Evolutionary conservation across 2,113 vertebrate genomes (phyloP), one percentile per base, ranked within the genome.

Genomic region (Nannospalax galili): DNA sequence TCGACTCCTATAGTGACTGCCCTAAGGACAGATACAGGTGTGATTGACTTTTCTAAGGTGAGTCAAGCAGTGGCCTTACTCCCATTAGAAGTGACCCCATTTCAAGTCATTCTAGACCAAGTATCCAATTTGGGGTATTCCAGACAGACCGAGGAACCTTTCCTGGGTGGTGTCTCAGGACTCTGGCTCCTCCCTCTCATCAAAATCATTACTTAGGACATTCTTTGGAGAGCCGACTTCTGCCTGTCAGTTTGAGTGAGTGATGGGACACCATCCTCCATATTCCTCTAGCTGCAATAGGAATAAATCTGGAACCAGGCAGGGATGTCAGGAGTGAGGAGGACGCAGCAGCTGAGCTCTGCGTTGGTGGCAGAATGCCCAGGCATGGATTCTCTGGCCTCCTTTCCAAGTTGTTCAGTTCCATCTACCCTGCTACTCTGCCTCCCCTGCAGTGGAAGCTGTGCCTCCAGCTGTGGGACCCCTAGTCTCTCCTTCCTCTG

Each of bases 321-420:
- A 22, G 74, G 58, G 80, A 91, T 12, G 64, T 69, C 5, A 4
- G 69, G 91, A 86, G 45, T 37, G 85, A 75, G 56, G 52, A 64
- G 75, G 64, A 64, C 69, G 78, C 81, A 37, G 79, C 86, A 89
- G 86, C 81, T 81, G 85, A 77, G 88, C 81, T 84, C 65, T 5
- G 32, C 11, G 1, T 22, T 7, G 58, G 70, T 87, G 91, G 97
- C 92, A 90, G 28, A 19, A 28, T 32, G 92, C 85, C 94, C 92
- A 87, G 80, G 35, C 42, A 16, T 77, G 60, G 56, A 28, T 30
- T 75, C 64, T 74, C 56, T 8, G 26, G 92, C 42, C 65, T 94
- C 84, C 28, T 48, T 84, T 75, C 81, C 52, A 62, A 42, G 52
- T 26, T 42, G 52, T 73, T 17, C 64, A 0, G 79, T 77, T 78